These are phyloP conservation scores for Dendrolimus houi DNA, from an alignment of 2,888 invertebrate species.

Conservation along the genomic window DNA sequence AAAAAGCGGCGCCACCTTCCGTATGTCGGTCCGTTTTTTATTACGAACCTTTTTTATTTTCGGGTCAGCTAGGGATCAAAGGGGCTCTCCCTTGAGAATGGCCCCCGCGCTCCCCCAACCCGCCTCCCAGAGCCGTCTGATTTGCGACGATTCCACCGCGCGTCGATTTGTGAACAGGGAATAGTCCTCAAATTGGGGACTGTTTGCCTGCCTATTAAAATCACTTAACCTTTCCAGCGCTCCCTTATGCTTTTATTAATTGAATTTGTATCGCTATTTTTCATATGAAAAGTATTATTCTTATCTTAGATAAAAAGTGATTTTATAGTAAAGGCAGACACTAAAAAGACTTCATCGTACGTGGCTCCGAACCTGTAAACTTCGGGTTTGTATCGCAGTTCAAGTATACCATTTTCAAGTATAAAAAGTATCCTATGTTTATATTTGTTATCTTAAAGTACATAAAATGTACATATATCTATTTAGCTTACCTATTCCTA, in stretches of 20 bases:
- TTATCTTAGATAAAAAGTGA: too few species aligned
- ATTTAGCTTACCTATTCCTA: too few species aligned
- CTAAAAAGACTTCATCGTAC: too few species aligned
- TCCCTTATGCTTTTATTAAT: conserved; percentile 32
- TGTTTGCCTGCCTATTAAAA: conserved; percentile 71
- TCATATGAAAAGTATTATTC: conserved; percentile 1
- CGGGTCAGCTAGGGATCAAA: conserved; percentile 76
- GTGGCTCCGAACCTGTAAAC: too few species aligned
- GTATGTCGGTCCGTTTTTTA: conserved; percentile 75
- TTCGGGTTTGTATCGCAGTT: too few species aligned
- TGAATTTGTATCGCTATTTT: conserved; percentile 26
- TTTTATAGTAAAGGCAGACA: too few species aligned
- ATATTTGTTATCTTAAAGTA: too few species aligned
- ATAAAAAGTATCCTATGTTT: too few species aligned
- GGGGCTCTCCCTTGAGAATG: conserved; percentile 65
- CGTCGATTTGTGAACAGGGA: conserved; percentile 73
- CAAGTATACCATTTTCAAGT: too few species aligned
- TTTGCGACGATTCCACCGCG: conserved; percentile 66
- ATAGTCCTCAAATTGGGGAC: conserved; percentile 65
- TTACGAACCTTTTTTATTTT: conserved; percentile 76
- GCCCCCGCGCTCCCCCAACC: conserved; percentile 28
- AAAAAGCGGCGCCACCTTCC: conserved; percentile 76
- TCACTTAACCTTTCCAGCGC: conserved; percentile 57
- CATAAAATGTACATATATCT: too few species aligned
- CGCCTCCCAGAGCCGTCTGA: conserved; percentile 51